These are phyloP conservation scores for Halisarca cf. caerulea DNA, from an alignment of 37 sponge, comb jelly and placozoan species.

Conservation along the genomic window DNA sequence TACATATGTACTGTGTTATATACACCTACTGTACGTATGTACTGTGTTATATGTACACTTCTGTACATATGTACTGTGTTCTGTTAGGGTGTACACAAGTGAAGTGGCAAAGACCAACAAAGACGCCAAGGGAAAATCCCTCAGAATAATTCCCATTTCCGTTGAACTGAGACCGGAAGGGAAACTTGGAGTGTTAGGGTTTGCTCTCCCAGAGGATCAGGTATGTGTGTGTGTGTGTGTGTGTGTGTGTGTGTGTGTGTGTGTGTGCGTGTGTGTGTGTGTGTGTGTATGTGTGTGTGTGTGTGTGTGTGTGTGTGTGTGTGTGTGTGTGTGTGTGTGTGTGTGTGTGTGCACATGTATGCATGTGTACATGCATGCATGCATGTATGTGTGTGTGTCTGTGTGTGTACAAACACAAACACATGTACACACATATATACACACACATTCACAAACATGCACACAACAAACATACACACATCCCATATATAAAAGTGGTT, in stretches of 20 bases:
- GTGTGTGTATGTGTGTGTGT: not conserved
- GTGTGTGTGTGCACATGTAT: not conserved
- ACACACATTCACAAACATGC: too few species aligned
- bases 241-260: slow-evolving; percentile 18
- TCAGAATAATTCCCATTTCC: slow-evolving; percentile 42
- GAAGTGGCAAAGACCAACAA: not conserved
- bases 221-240: not conserved
- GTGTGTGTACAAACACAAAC: too few species aligned
- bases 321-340: not conserved
- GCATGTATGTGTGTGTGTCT: too few species aligned
- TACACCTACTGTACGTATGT: not conserved
- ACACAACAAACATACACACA: too few species aligned
- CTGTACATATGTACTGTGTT: not conserved
- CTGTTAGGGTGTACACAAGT: not conserved
- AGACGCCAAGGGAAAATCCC: not conserved
- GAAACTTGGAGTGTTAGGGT: not conserved
- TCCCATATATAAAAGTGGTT: too few species aligned
- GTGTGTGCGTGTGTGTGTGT: slow-evolving; percentile 12
- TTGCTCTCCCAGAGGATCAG: not conserved
- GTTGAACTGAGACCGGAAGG: slow-evolving; percentile 61
- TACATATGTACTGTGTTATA: too few species aligned
- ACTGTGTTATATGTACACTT: not conserved
- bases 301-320: not conserved
- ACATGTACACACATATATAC: too few species aligned
- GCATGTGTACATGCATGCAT: not conserved